These are phyloP conservation scores for Spicauda simplicius DNA, from an alignment of 2,888 invertebrate genomes.

Conservation along the genomic window DNA sequence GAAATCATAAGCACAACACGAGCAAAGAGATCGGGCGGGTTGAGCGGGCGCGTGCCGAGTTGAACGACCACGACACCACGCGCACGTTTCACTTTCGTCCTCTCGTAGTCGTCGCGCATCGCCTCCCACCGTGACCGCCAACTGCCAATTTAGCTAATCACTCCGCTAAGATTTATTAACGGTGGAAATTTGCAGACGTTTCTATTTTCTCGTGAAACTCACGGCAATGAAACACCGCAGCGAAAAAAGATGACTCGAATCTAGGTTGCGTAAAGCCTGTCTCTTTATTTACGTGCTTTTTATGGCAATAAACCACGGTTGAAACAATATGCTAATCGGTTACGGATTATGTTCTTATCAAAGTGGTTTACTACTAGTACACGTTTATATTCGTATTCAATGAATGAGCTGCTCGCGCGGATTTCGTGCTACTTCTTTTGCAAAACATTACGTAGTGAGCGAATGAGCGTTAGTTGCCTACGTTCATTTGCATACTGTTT, in stretches of 20 bases:
- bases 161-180: constrained; percentile 25
- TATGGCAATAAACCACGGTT: background rate
- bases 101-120: constrained; percentile 47
- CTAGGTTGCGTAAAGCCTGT: background rate
- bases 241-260: background rate
- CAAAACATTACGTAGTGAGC: constrained; percentile 23
- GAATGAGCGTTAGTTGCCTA: background rate
- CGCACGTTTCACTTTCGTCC: constrained; percentile 77
- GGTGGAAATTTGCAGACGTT: constrained; percentile 2
- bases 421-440: constrained; percentile 7
- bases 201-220: background rate
- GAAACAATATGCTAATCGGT: background rate
- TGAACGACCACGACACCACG: constrained; percentile 78
- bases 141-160: constrained; percentile 48
- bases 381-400: background rate
- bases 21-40: constrained; percentile 60
- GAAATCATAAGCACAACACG: constrained; percentile 58
- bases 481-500: constrained; percentile 10
- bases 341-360: constrained; percentile 1
- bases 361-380: constrained; percentile 1
- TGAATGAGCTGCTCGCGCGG: background rate
- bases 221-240: background rate
- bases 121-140: constrained; percentile 53
- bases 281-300: background rate
- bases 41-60: constrained; percentile 82